phyloP scores from a whole-genome alignment of 2,888 invertebrate genomes.

The Xanthorhoe designata region DNA sequence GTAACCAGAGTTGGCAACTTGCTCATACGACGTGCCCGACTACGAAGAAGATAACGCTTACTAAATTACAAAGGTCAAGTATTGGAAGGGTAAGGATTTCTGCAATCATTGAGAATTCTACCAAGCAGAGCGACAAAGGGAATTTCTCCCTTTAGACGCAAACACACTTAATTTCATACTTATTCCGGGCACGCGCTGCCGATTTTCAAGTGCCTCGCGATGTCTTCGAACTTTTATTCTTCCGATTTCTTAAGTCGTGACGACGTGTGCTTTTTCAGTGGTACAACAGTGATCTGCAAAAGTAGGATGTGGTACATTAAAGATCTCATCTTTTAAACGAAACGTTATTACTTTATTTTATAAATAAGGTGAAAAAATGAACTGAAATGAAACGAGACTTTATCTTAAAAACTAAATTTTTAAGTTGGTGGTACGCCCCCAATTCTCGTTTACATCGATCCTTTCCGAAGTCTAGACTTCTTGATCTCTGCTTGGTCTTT shows the following conservation, averaged over 20 bases:
- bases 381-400: too few relatives aligned
- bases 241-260: conserved; percentile 45
- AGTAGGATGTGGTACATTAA: not conserved
- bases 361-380: too few relatives aligned
- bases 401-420: too few relatives aligned
- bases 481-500: too few relatives aligned
- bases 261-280: conserved; percentile 53
- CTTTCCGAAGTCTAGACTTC: too few relatives aligned
- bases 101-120: conserved; percentile 42
- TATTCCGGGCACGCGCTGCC: conserved; percentile 66
- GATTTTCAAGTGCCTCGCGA: conserved; percentile 69
- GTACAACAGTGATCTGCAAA: not conserved
- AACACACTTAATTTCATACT: conserved; percentile 42
- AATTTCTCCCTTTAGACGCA: conserved; percentile 40
- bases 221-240: conserved; percentile 57
- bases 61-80: not conserved
- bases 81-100: conserved; percentile 19
- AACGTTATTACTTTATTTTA: too few relatives aligned
- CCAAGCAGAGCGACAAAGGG: conserved; percentile 39
- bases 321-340: too few relatives aligned
- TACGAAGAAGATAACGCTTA: not conserved
- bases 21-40: too few relatives aligned
- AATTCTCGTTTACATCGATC: too few relatives aligned
- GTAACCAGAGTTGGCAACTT: too few relatives aligned
- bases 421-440: too few relatives aligned